These are phyloP conservation scores for Diplazon laetatorius DNA, from an alignment of 2,888 invertebrate genomes.

Conservation along the genomic window DNA sequence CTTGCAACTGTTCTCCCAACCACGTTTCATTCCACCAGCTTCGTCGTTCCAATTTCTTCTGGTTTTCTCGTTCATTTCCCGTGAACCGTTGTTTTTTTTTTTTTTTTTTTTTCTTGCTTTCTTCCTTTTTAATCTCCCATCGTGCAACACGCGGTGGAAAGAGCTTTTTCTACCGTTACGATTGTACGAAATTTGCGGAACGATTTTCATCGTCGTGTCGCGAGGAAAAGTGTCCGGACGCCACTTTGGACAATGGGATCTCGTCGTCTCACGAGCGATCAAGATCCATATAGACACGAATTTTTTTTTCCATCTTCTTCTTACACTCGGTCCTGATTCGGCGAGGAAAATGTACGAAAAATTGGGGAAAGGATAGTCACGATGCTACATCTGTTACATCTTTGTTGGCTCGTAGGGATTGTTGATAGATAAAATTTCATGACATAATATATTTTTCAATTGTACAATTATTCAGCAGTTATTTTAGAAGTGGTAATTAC, in stretches of 20 bases:
- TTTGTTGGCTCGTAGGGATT: no score
- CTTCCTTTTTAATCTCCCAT: conserved; percentile 58
- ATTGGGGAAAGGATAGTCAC: no score
- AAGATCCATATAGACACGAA: neutral
- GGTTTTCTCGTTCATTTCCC: conserved; percentile 59
- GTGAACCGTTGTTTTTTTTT: conserved; percentile 25
- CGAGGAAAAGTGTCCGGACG: conserved; percentile 61
- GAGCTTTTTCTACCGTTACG: conserved; percentile 24
- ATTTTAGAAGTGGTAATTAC: no score
- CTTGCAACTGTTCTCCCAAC: conserved; percentile 50
- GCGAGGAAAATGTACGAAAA: no score
- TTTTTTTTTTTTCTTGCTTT: conserved; percentile 39
- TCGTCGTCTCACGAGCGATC: conserved; percentile 28
- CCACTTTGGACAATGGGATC: conserved; percentile 62
- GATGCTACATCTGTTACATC: no score
- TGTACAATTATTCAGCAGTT: no score
- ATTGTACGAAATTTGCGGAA: conserved; percentile 38
- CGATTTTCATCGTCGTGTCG: conserved; percentile 46
- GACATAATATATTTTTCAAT: no score
- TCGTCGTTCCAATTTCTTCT: conserved; percentile 49
- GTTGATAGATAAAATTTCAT: no score
- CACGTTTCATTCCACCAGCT: conserved; percentile 31
- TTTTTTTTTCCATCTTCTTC: neutral
- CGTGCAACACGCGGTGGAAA: conserved; percentile 32
- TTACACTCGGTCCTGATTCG: neutral